Evolutionary conservation across 2,113 vertebrate species (phyloP).

Genomic region (Phrynosoma platyrhinos): DNA sequence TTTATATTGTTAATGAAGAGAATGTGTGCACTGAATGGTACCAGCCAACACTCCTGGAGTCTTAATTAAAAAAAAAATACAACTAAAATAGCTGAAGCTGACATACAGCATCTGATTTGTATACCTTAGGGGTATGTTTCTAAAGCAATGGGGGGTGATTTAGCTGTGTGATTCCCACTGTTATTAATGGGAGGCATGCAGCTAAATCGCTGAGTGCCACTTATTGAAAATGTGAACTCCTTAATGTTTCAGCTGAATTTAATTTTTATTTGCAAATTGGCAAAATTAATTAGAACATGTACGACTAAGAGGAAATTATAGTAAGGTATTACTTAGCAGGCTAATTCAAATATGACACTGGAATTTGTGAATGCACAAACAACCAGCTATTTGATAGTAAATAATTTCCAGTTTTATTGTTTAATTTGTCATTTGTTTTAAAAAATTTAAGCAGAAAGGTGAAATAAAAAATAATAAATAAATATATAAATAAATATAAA

Average conservation of each 20-base stretch:
- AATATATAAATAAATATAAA: too few species aligned
- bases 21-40: constrained; percentile 20
- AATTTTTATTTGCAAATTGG: constrained; percentile 79
- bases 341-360: constrained; percentile 38
- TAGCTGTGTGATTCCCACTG: constrained; percentile 72
- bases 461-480: too few species aligned
- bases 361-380: constrained; percentile 48
- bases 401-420: not conserved
- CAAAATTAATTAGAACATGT: constrained; percentile 73
- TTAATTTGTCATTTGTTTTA: too few species aligned
- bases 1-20: not conserved
- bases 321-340: constrained; percentile 46
- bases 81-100: constrained; percentile 44
- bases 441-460: too few species aligned
- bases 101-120: constrained; percentile 67
- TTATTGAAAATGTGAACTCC: constrained; percentile 70
- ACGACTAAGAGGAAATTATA: constrained; percentile 62
- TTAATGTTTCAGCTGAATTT: constrained; percentile 75
- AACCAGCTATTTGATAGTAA: constrained; percentile 40
- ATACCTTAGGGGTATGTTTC: constrained; percentile 75
- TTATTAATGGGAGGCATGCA: constrained; percentile 70
- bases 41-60: constrained; percentile 46
- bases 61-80: constrained; percentile 57
- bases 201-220: constrained; percentile 65
- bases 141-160: constrained; percentile 72